phyloP scores from a whole-genome alignment of 2,888 invertebrate genomes.

The Alentia gelatinosa region DNA sequence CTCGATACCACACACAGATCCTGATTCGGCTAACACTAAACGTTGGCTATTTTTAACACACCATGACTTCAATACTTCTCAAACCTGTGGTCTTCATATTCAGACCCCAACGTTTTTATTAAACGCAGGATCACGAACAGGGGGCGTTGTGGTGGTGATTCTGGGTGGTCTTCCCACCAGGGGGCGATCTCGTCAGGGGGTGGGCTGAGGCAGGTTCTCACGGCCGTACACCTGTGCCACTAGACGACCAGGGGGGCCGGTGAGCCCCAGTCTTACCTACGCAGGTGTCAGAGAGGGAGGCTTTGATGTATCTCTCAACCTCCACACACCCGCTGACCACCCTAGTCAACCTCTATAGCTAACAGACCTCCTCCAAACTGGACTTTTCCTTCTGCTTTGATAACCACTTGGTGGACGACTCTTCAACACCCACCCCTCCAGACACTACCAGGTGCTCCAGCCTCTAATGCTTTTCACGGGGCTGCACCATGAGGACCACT shows the following conservation, averaged over 20 bases:
- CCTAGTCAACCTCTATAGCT: not conserved
- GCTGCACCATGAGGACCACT: not conserved
- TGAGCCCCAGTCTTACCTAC: constrained; percentile 18
- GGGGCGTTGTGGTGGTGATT: not conserved
- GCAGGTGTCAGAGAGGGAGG: not conserved
- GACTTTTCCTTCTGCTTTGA: constrained; percentile 40
- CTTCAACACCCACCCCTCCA: not conserved
- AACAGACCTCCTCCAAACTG: constrained; percentile 32
- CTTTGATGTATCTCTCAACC: constrained; percentile 2
- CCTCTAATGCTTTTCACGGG: not conserved
- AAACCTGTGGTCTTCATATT: not conserved
- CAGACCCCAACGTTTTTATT: not conserved
- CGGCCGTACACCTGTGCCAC: not conserved
- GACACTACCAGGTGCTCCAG: constrained; percentile 18
- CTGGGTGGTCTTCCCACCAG: not conserved
- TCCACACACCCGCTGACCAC: not conserved
- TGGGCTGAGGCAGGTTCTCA: constrained; percentile 17
- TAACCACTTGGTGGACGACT: not conserved
- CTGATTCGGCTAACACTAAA: too few relatives aligned
- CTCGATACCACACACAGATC: too few relatives aligned
- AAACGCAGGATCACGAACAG: not conserved
- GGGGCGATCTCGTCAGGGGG: not conserved
- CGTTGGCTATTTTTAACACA: too few relatives aligned
- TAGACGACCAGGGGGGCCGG: not conserved
- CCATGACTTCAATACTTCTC: not conserved